Conservation (phyloP, 1,140 invertebrate genomes). For the Notospermus geniculatus region DNA sequence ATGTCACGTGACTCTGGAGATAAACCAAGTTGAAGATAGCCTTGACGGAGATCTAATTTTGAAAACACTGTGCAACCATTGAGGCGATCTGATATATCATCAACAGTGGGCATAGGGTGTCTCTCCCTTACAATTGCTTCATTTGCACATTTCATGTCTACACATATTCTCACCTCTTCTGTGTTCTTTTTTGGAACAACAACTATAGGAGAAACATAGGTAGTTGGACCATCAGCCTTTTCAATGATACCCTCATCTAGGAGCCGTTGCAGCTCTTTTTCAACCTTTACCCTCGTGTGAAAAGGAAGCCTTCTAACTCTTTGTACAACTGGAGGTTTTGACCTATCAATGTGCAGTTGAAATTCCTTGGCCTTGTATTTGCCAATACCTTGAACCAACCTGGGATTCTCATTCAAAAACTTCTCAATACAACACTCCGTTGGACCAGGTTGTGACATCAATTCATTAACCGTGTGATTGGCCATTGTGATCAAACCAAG, state of each 20-base stretch:
- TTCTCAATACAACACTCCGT: too few species aligned
- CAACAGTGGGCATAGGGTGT: slow-evolving; percentile 35
- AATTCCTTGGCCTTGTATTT: slow-evolving; percentile 26
- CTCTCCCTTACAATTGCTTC: slow-evolving; percentile 34
- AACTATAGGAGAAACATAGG: slow-evolving; percentile 38
- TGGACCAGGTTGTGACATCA: too few species aligned
- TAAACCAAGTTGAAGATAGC: slow-evolving; percentile 35
- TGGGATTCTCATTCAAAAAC: background rate
- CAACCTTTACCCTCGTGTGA: slow-evolving; percentile 27
- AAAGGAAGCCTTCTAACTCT: slow-evolving; percentile 25
- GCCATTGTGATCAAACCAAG: too few species aligned
- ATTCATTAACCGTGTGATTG: too few species aligned
- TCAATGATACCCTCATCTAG: slow-evolving; percentile 32
- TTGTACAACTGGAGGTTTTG: slow-evolving; percentile 24
- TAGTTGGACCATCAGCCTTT: slow-evolving; percentile 30
- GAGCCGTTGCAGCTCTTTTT: slow-evolving; percentile 25
- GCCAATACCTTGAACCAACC: slow-evolving; percentile 24
- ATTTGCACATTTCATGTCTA: slow-evolving; percentile 40
- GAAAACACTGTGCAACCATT: slow-evolving; percentile 34
- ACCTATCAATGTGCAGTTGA: slow-evolving; percentile 30
- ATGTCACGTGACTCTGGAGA: slow-evolving; percentile 27
- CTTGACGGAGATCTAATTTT: slow-evolving; percentile 34
- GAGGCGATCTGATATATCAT: slow-evolving; percentile 30
- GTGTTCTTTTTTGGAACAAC: slow-evolving; percentile 21
- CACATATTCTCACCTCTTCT: slow-evolving; percentile 32